Conservation (phyloP, 2,888 invertebrate genomes). For the Eupeodes luniger region DNA sequence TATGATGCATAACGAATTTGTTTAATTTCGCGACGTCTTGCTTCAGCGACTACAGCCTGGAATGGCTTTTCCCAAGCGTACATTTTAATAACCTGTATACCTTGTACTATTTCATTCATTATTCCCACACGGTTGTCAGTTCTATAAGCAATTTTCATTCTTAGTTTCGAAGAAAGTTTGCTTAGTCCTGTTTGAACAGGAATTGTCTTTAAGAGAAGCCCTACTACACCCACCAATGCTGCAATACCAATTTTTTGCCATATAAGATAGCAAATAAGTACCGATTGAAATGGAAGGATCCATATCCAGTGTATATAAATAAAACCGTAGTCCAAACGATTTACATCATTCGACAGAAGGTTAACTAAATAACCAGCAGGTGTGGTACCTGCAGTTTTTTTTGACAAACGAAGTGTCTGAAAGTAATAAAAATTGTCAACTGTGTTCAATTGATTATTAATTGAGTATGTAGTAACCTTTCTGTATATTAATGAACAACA, state of each 20-base stretch:
- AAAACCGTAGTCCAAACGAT: constrained; percentile 94
- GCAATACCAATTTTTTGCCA: constrained; percentile 90
- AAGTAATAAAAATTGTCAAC: constrained; percentile 64
- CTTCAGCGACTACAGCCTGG: constrained; percentile 90
- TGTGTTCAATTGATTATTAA: neutral
- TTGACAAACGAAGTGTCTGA: constrained; percentile 89
- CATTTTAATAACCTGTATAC: constrained; percentile 98
- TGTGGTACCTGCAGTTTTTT: constrained; percentile 88
- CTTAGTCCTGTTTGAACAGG: constrained; percentile 89
- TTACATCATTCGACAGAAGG: constrained; percentile 96
- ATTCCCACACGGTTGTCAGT: constrained; percentile 96
- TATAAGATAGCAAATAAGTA: constrained; percentile 89
- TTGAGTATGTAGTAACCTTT: constrained; percentile 85
- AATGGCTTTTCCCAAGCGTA: constrained; percentile 98
- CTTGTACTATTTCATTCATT: constrained; percentile 97
- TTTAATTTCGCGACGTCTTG: constrained; percentile 89
- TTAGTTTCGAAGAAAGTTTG: constrained; percentile 83
- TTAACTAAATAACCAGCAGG: constrained; percentile 96
- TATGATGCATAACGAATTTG: constrained; percentile 88
- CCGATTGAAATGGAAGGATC: constrained; percentile 90
- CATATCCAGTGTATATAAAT: constrained; percentile 94
- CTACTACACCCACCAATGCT: constrained; percentile 90
- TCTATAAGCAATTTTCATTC: constrained; percentile 91
- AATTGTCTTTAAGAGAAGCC: constrained; percentile 91
- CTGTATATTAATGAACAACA: constrained; percentile 88